These are phyloP conservation scores for Rhinolophus ferrumequinum DNA, from an alignment of 2,113 vertebrate species.

Conservation along the genomic window DNA sequence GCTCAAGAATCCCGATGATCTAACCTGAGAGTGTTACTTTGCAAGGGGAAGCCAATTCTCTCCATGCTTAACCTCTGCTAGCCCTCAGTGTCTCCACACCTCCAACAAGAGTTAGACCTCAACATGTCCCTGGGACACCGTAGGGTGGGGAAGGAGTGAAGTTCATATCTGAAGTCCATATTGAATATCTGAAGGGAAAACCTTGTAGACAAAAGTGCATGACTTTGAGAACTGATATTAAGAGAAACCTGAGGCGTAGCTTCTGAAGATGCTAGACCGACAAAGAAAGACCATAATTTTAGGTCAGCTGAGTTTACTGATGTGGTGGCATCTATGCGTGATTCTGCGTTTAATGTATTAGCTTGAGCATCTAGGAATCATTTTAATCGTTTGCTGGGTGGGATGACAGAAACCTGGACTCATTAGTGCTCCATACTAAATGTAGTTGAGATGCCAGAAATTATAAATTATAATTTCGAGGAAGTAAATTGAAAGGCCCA, in stretches of 20 bases:
- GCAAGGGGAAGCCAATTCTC: conserved; percentile 1
- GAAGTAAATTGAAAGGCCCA: conserved; percentile 37
- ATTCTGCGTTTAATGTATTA: not conserved
- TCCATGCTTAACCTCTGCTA: not conserved
- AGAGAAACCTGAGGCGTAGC: not conserved
- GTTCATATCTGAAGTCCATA: not conserved
- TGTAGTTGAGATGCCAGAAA: conserved; percentile 16
- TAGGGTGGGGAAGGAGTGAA: not conserved
- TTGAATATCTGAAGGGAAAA: not conserved
- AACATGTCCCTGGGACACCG: not conserved
- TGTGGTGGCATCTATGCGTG: not conserved
- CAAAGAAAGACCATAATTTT: not conserved
- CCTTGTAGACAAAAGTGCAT: not conserved
- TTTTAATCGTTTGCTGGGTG: conserved; percentile 19
- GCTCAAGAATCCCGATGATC: not conserved
- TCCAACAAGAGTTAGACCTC: not conserved
- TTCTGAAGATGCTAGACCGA: not conserved
- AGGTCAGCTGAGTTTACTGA: not conserved
- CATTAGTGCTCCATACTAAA: not conserved
- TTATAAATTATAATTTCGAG: conserved; percentile 44
- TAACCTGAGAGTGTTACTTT: not conserved
- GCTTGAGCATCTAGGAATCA: not conserved
- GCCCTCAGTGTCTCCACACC: not conserved
- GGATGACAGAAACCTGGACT: conserved; percentile 55
- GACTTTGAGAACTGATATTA: not conserved